Evolutionary conservation across 2,888 invertebrate species (phyloP), one percentile per base, ranked within the genome.

Genomic region (Drosophila austrosaltans): DNA sequence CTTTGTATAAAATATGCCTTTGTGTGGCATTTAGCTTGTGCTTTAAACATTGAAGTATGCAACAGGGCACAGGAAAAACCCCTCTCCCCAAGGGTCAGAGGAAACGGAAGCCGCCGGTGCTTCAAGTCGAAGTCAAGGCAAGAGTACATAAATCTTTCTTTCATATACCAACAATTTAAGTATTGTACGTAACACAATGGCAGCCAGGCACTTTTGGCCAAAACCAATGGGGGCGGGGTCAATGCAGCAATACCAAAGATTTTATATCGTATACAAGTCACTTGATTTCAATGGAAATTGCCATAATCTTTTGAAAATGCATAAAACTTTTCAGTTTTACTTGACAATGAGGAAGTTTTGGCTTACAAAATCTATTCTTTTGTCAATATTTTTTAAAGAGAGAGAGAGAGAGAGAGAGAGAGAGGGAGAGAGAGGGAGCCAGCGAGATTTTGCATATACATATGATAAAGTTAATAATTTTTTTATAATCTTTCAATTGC

Each of bases 11-110:
- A 74, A 71, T 72, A 72, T 74, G 77, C 68, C 81, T 78, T 82
- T 84, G 77, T 87, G 74, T 62, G 76, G 59, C 63, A 78, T 81
- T 81, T 81, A 79, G 69, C 81, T 79, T 75, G 70, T 79, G 72
- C 88, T 87, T 83, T 83, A 75, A 75, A 80, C 73, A 70, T 66
- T 69, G 76, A 76, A 77, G 53, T 78, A 78, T 84, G 84, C 89
- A 89, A 89, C 84, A 79, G 80, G 82, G 54, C 20, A 22, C 44
- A 67, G 61, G 25, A 6, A 40, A 10, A 36, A 1, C 36, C 36
- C 36, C 36, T 8, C 36, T 16, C 16, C 16, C 16, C 16, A 16
- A 36, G 36, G 36, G 36, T 36, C 36, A 36, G 71, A 62, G 72
- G 66, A 48, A 74, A 79, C 76, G 84, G 84, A 88, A 88, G 83